Evolutionary conservation across 2,113 vertebrate genomes (phyloP).

Genomic region (Apaloderma vittatum): DNA sequence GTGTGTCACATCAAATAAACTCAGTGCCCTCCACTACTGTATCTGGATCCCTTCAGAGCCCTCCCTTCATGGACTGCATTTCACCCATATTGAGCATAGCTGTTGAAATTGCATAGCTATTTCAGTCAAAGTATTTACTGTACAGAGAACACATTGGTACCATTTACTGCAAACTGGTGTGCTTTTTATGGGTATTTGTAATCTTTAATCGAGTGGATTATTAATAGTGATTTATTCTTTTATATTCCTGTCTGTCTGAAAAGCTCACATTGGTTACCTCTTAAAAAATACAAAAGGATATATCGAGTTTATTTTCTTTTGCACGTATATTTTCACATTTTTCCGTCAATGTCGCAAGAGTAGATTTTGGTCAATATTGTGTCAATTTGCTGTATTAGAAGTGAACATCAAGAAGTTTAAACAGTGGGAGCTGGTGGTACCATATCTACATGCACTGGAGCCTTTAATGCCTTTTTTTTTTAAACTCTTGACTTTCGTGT

Average conservation of each 20-base stretch:
- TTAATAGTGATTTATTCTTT: background rate
- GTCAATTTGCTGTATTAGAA: background rate
- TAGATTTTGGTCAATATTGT: background rate
- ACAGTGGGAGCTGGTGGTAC: background rate
- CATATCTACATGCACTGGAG: background rate
- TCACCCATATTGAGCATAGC: background rate
- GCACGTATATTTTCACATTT: background rate
- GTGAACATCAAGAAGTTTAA: background rate
- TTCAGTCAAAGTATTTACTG: background rate
- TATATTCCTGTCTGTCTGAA: background rate
- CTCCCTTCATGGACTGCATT: background rate
- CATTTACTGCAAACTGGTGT: background rate
- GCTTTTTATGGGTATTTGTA: background rate
- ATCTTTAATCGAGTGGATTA: background rate
- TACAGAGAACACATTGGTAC: background rate
- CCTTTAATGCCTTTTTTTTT: background rate
- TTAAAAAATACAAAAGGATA: background rate
- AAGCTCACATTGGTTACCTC: background rate
- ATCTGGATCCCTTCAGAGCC: background rate
- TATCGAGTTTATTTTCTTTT: slow-evolving; percentile 7
- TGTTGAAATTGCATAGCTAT: background rate
- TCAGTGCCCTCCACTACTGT: background rate
- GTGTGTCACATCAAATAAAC: slow-evolving; percentile 50
- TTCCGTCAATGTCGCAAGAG: background rate
- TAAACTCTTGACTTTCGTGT: background rate